Evolutionary conservation across 2,113 vertebrate species (phyloP), one percentile per base, ranked within the genome.

Genomic region (Burhinus bistriatus): DNA sequence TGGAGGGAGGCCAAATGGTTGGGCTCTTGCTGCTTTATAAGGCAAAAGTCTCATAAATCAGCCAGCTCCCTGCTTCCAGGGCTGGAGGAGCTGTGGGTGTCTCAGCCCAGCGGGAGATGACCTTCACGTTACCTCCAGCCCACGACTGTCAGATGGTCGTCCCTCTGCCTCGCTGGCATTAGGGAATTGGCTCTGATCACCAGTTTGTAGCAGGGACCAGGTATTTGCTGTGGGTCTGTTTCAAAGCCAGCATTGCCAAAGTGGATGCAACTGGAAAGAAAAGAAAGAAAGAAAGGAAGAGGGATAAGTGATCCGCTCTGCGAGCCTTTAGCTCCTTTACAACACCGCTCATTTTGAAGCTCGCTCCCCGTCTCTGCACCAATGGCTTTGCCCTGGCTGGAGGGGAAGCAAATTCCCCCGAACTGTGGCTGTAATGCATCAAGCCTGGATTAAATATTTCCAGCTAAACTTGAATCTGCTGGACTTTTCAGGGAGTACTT

Each of bases 41-140:
- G 81, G 70, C 64, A 29, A 62, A 47, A 84, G 90, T 17, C 83
- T 91, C 90, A 94, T 96, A 85, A 96, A 88, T 96, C 83, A 95
- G 79, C 15, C 57, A 59, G 72, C 72, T 94, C 34, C 59, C 65
- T 17, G 27, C 87, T 81, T 11, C 36, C 70, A 44, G 66, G 70
- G 55, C 87, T 47, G 80, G 42, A 49, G 83, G 79, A 90, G 84
- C 80, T 30, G 72, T 36, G 51, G 64, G n/a, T 19, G 42, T 44
- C 83, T 83, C 72, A 66, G 88, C 69, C 52, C 3, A 23, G 49
- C 8, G 10, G 47, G 78, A 70, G 73, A 6, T 57, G 59, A 86
- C 94, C 96, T 93, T 84, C 27, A 1, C 3, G 32, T 77, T 85
- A 76, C 82, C 91, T 93, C 76, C 80, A 92, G 90, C 93, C 94